phyloP scores from a whole-genome alignment of 2,888 invertebrate genomes.

The Orthosia gracilis region DNA sequence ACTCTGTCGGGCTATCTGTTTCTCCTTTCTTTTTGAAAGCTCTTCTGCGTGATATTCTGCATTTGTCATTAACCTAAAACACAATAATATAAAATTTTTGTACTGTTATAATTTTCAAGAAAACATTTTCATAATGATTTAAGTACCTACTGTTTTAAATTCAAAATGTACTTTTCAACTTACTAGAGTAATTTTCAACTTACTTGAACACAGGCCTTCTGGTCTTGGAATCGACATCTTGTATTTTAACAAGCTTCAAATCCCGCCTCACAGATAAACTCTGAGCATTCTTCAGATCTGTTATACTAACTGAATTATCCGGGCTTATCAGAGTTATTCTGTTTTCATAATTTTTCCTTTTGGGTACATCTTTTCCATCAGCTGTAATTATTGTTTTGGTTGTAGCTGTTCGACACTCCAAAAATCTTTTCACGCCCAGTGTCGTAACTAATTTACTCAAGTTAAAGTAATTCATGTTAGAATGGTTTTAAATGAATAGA shows the following conservation, averaged over 20 bases:
- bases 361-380: conserved; percentile 87
- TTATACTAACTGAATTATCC: conserved; percentile 91
- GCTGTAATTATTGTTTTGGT: conserved; percentile 78
- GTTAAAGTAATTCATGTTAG: conserved; percentile 60
- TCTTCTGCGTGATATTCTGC: conserved; percentile 93
- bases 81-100: neutral
- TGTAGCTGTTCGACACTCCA: conserved; percentile 75
- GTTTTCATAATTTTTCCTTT: conserved; percentile 80
- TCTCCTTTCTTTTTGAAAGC: conserved; percentile 88
- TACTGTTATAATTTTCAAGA: neutral
- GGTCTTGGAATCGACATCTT: conserved; percentile 93
- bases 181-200: conserved; percentile 88
- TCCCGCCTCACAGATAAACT: conserved; percentile 93
- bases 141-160: neutral
- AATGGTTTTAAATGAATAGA: neutral
- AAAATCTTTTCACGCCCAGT: conserved; percentile 70
- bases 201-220: conserved; percentile 93
- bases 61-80: conserved; percentile 91
- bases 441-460: conserved; percentile 79
- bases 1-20: conserved; percentile 83
- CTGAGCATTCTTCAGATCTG: conserved; percentile 93
- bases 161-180: conserved; percentile 59
- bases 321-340: conserved; percentile 93
- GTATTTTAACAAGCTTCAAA: conserved; percentile 93
- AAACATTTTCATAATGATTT: neutral